Percentiles rank a stretch among this genome's conserved stretches.
Evolutionary conservation across 2,888 invertebrate species (phyloP).

Genomic region (Masnerella sp.): DNA sequence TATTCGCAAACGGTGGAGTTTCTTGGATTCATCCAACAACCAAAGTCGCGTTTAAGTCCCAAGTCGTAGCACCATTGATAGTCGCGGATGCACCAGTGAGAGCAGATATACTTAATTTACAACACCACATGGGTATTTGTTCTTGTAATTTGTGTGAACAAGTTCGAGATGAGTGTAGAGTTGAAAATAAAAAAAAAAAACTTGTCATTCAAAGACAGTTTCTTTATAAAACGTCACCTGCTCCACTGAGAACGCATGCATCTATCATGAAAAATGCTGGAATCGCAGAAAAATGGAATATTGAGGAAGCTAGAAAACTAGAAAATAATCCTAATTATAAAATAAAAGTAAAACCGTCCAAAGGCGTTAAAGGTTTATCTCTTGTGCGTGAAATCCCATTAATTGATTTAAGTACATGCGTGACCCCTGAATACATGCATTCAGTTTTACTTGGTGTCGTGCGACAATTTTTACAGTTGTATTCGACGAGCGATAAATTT

Average conservation of each 20-base stretch:
- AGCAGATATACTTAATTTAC: constrained; percentile 19
- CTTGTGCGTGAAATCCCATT: constrained; percentile 9
- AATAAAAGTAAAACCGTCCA: neutral
- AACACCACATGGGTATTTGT: neutral
- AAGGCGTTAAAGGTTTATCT: constrained; percentile 6
- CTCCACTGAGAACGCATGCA: neutral
- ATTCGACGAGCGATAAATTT: neutral
- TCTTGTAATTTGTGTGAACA: constrained; percentile 18
- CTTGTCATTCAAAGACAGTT: neutral
- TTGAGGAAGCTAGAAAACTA: neutral
- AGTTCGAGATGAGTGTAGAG: neutral
- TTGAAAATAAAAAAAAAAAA: neutral
- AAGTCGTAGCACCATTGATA: constrained; percentile 8
- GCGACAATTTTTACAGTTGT: constrained; percentile 1
- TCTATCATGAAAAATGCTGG: neutral
- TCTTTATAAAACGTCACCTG: neutral
- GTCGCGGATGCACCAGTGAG: constrained; percentile 21
- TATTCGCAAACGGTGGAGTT: constrained; percentile 4
- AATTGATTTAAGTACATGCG: constrained; percentile 21
- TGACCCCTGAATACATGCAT: constrained; percentile 23
- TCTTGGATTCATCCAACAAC: constrained; percentile 8
- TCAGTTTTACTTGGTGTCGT: constrained; percentile 17
- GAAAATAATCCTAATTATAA: neutral
- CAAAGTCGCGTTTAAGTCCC: neutral
- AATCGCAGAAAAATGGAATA: neutral